phyloP scores from a whole-genome alignment of 2,797 vertebrate genomes.

The Betta splendens region DNA sequence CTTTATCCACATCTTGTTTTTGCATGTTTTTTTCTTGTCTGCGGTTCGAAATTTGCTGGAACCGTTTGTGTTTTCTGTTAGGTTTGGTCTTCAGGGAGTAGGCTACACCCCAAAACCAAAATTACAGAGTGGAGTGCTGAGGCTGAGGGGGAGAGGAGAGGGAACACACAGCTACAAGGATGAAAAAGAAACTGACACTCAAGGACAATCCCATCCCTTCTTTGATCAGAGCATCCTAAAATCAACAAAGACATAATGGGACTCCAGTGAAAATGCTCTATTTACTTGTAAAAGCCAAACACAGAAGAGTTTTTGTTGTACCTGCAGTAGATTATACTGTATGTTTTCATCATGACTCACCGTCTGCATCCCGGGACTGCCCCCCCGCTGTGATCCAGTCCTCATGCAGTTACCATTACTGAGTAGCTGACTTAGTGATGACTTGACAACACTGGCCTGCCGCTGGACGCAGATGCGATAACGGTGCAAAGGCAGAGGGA shows the following conservation, averaged over 20 bases:
- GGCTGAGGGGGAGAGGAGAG: constrained; percentile 15
- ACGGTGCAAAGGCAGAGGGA: neutral
- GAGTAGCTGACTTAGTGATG: constrained; percentile 20
- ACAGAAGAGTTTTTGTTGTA: neutral
- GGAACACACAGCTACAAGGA: constrained; percentile 12
- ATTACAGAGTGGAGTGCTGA: constrained; percentile 63
- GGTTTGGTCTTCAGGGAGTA: constrained; percentile 48
- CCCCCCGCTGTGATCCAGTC: constrained; percentile 26
- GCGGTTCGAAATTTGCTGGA: constrained; percentile 51
- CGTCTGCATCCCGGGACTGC: constrained; percentile 4
- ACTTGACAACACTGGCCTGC: neutral
- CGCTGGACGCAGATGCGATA: neutral
- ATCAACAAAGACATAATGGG: constrained; percentile 3
- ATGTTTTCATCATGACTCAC: constrained; percentile 6
- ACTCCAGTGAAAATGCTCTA: neutral
- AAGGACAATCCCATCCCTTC: constrained; percentile 8
- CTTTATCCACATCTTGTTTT: constrained; percentile 47
- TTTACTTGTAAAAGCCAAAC: neutral
- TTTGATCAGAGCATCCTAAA: constrained; percentile 7
- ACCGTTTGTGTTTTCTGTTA: constrained; percentile 45
- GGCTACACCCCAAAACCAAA: constrained; percentile 64
- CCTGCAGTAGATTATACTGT: neutral
- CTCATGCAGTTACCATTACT: neutral
- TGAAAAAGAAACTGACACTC: constrained; percentile 30
- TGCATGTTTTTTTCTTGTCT: constrained; percentile 22